These are phyloP conservation scores for Discoglossus pictus DNA, from an alignment of 2,797 vertebrate genomes.

Conservation along the genomic window DNA sequence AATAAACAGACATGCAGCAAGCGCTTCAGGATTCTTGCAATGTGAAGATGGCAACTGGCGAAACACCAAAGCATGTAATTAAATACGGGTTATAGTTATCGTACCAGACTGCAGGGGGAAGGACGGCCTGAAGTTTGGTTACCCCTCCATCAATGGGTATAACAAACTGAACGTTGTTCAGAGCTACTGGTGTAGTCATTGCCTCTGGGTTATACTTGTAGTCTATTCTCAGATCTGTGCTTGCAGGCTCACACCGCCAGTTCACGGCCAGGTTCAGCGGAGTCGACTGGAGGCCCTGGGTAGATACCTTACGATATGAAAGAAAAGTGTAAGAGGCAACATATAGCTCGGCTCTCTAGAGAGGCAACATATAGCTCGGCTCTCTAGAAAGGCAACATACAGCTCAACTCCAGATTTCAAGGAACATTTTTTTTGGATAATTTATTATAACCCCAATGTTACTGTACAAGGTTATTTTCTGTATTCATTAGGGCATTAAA, in stretches of 20 bases:
- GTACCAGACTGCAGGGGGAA: conserved; percentile 93
- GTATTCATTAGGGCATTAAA: too few relatives aligned
- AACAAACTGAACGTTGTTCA: conserved; percentile 92
- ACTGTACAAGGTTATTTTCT: too few relatives aligned
- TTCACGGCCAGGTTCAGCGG: conserved; percentile 94
- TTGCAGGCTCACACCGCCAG: conserved; percentile 87
- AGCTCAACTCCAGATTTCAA: too few relatives aligned
- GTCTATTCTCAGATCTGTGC: conserved; percentile 94
- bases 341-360: too few relatives aligned
- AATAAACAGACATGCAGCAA: too few relatives aligned
- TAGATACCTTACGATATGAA: conserved; percentile 79
- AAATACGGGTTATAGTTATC: conserved; percentile 8
- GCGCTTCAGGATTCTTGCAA: not conserved
- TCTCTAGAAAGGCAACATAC: too few relatives aligned
- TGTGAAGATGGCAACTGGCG: not conserved
- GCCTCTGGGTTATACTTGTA: conserved; percentile 95
- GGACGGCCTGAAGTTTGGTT: conserved; percentile 89
- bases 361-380: too few relatives aligned
- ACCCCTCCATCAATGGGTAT: conserved; percentile 88
- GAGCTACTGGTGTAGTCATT: conserved; percentile 84
- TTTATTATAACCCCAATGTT: too few relatives aligned
- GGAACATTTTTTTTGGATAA: too few relatives aligned
- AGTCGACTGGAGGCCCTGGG: conserved; percentile 93
- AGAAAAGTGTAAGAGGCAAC: not conserved
- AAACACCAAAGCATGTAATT: not conserved